Evolutionary conservation across 2,888 invertebrate species (phyloP).

Genomic region (Campoplex capitator): DNA sequence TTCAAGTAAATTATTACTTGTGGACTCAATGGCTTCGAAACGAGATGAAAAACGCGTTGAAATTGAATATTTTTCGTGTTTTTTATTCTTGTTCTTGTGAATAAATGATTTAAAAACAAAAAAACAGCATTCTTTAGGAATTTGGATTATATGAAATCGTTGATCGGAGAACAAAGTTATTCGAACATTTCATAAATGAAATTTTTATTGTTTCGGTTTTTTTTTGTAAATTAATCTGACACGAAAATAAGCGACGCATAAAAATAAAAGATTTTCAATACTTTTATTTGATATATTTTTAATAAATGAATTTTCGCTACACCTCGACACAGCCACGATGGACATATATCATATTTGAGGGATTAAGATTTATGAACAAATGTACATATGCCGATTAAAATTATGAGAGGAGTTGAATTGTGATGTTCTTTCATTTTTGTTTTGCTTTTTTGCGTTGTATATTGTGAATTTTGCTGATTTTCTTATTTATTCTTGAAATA

Average conservation of each 20-base stretch:
- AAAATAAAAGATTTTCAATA: conserved; percentile 1
- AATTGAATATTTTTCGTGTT: too few relatives aligned
- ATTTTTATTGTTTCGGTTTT: too few relatives aligned
- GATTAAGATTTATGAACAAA: conserved; percentile 65
- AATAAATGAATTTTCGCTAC: conserved; percentile 67
- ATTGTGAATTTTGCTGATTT: neutral
- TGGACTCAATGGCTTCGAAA: neutral
- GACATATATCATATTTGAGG: conserved; percentile 42
- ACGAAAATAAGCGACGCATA: neutral
- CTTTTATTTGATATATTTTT: conserved; percentile 58
- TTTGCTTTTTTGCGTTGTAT: conserved; percentile 16
- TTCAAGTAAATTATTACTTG: neutral
- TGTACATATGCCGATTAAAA: conserved; percentile 65
- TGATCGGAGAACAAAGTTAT: neutral
- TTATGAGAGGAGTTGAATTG: conserved; percentile 49
- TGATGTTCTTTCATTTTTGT: conserved; percentile 16
- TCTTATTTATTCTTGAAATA: conserved; percentile 60
- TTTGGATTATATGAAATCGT: too few relatives aligned
- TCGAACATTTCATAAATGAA: neutral
- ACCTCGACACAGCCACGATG: conserved; percentile 44
- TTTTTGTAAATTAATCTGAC: neutral
- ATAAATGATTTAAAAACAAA: too few relatives aligned
- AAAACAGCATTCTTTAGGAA: too few relatives aligned
- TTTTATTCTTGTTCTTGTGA: too few relatives aligned
- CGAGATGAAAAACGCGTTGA: neutral